Base-by-base conservation (phyloP, 1,140 invertebrate genomes). In the Bathynomus jamesi region DNA sequence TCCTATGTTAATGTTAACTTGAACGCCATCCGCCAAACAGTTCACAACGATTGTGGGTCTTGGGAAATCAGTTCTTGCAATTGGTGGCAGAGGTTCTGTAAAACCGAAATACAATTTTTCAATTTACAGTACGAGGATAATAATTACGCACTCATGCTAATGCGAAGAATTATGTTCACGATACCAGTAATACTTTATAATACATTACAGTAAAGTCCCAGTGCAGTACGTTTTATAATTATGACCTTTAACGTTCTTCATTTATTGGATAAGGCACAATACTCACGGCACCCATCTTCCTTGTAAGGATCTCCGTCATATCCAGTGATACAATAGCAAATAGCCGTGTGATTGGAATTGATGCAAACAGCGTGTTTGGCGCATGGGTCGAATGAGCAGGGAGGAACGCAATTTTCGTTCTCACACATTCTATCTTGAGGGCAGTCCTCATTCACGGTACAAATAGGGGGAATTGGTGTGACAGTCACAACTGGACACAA, bases 11-110 rank as follows among this genome's bases (percentile, higher is more conserved):
- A 95, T 89, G 78, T 91, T 88, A 0, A 96, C 92, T 79, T 93
- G 90, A 0, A 96, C 91, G 29, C 94, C 94, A 82, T 96, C 93
- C 17, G 93, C 93, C 32, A 95, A 81, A 82, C 94, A 96, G 78
- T 89, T 91, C 29, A 96, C 93, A 31, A 87, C 86, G 87, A 95
- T 91, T 30, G 92, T 90, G 8, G 91, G 91, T 74, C 86, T 85
- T 10, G 91, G 92, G 86, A 94, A 93, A 78, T 93, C 92, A 0
- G 90, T 92, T 53, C 89, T 84, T 76, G 86, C 65, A 80, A 71
- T 80, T 82, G 83, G 72, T 61, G 40, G 13, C 21, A 53, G 28
- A 21, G 30, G 27, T 21, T 67, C 66, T 72, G 65, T 25, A 32
- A 30, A 24, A 11, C n/a, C 17, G 60, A 70, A 77, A 71, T 68